Evolutionary conservation across 2,113 vertebrate species (phyloP), one percentile per base, ranked within the genome.

Genomic region (Propithecus coquereli): DNA sequence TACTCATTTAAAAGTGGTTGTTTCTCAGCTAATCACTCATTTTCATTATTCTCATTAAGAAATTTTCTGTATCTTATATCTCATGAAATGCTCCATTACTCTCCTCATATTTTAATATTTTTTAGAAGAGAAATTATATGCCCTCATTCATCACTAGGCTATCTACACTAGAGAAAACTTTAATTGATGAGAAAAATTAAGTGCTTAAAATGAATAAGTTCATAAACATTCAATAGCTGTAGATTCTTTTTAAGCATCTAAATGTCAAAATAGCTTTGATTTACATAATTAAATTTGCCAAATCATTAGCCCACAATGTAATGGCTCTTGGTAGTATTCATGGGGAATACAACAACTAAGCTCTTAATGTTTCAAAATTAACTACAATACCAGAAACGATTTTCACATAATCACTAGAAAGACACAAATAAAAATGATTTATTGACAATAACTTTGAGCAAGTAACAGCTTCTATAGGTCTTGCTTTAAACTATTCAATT

Each of bases 281-380:
- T 94, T 96, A 92, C 94, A 95, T 97, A 97, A 97, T 97, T 94
- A 96, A 95, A 95, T 95, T 97, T 87, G 77, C n/a, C 76, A 96
- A 91, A 97, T 98, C 88, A 93, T 96, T 97, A 96, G 82, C 74
- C 82, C 13, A 30, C 87, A 88, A 88, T 95, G 59, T 94, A 95
- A 95, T 90, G 66, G 70, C 37, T 82, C 59, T 90, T 63, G 2
- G 63, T 95, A 68, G 92, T 87, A 94, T 92, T 95, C 79, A 95
- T 43, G 70, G 52, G 17, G 52, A 95, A 90, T 84, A 65, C 54
- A 96, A 92, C 70, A 76, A 94, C 91, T 68, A 86, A 96, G 63
- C 76, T 95, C 73, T 96, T 95, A 86, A 95, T 92, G 94, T 88
- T 94, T 93, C 92, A 90, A 94, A 96, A 97, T 91, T 68, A 91